phyloP scores from a whole-genome alignment of 2,113 vertebrate genomes.

The Pardalotus punctatus region DNA sequence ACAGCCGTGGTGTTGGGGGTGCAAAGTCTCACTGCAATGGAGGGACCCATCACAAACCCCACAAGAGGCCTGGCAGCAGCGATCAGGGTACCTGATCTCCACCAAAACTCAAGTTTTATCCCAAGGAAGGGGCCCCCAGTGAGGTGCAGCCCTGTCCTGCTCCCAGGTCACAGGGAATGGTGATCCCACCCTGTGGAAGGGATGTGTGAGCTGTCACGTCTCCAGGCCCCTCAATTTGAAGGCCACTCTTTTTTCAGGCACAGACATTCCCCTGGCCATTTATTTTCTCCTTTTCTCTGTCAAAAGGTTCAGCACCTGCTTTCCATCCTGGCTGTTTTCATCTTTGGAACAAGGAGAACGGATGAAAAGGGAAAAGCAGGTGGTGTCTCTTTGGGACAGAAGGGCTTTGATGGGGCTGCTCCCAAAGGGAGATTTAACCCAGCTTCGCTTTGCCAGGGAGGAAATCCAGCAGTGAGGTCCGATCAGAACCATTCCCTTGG shows the following conservation, averaged over 20 bases:
- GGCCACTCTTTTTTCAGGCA: not conserved
- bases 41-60: not conserved
- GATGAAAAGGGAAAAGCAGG: not conserved
- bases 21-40: accelerated
- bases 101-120: not conserved
- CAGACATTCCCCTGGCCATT: not conserved
- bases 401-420: not conserved
- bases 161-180: accelerated
- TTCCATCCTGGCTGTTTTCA: not conserved
- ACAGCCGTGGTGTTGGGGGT: not conserved
- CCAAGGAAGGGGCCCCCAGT: not conserved
- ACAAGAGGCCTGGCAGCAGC: not conserved
- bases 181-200: accelerated
- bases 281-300: not conserved
- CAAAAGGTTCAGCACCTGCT: not conserved
- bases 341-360: not conserved
- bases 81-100: no score
- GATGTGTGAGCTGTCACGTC: not conserved
- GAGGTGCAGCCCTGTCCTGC: not conserved
- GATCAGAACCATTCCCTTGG: not conserved
- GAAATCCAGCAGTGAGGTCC: not conserved
- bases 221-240: not conserved
- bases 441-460: not conserved
- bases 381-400: not conserved
- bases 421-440: not conserved